Evolutionary conservation across 2,113 vertebrate species (phyloP), one percentile per base, ranked within the genome.

Genomic region (Xenopus borealis): DNA sequence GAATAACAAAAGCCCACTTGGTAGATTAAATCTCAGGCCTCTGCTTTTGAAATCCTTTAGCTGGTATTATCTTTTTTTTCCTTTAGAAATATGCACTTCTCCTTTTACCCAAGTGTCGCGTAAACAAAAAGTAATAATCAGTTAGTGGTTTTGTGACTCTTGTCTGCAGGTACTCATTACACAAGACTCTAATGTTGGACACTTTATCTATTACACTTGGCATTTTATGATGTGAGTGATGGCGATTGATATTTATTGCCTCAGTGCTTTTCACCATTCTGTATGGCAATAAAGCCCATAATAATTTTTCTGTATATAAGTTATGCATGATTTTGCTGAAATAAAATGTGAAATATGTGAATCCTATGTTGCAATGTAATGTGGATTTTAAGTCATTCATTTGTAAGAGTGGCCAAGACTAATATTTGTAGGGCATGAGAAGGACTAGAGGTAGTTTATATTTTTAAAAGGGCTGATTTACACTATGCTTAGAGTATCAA

Each of bases 321-420:
- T 72, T 72, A 72, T 72, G 71, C 30, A 55, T 12, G 71, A 47
- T 72, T 57, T 55, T 64, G 71, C 62, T 72, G 71, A 72, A 72
- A 72, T 72, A 46, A 72, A 72, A 65, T 72, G 50, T 64, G 62
- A 72, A 40, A 20, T 65, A 62, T 44, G 63, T 45, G 47, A 55
- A 66, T 45, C 27, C 50, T 55, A 45, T 6, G n/a, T 62, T 72
- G 71, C 62, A 65, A 52, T 46, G 50, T 72, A 65, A 72, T 72
- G 62, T 55, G 62, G 16, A 72, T 16, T 72, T 44, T 30, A 72
- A 40, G 62, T 50, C 7, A 44, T 72, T 65, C 47, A 72, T 72
- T 65, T 65, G 50, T 27, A 45, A 57, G 27, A 17, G 18, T 65
- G 50, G 62, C 71, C 71, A 65, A 72, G 50, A 72, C 46, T 30